Percentiles rank a stretch among this genome's conserved stretches.
These are phyloP conservation scores for Protosalanx chinensis DNA, from an alignment of 2,797 vertebrate species.

Conservation along the genomic window DNA sequence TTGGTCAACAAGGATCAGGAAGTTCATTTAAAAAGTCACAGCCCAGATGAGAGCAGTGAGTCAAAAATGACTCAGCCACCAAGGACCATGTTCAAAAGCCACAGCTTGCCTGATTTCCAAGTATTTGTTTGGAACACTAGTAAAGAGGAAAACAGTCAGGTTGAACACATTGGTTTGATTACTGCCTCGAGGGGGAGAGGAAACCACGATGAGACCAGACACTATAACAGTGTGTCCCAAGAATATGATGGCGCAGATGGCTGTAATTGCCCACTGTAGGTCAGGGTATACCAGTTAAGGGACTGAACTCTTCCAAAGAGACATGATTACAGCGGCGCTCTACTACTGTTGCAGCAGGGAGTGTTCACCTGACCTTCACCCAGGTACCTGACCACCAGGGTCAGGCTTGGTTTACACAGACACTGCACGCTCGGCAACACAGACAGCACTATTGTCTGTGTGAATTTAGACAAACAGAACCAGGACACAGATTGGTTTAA, in stretches of 20 bases:
- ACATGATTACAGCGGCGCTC: slow-evolving; percentile 36
- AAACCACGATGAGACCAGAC: slow-evolving; percentile 45
- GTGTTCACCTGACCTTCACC: slow-evolving; percentile 42
- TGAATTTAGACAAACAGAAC: slow-evolving; percentile 33
- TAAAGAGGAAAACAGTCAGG: slow-evolving; percentile 58
- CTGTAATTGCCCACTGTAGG: slow-evolving; percentile 56
- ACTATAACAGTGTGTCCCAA: slow-evolving; percentile 47
- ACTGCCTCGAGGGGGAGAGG: slow-evolving; percentile 48
- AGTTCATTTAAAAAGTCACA: background rate
- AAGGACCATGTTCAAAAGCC: slow-evolving; percentile 31
- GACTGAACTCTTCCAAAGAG: slow-evolving; percentile 36
- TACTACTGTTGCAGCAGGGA: slow-evolving; percentile 21
- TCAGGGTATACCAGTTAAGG: slow-evolving; percentile 42
- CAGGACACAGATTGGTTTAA: background rate
- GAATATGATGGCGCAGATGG: slow-evolving; percentile 53
- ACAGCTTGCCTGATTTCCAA: slow-evolving; percentile 47
- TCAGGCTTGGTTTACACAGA: slow-evolving; percentile 50
- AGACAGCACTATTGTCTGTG: background rate
- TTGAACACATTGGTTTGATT: slow-evolving; percentile 64
- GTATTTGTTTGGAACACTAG: slow-evolving; percentile 43
- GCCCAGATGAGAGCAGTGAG: background rate
- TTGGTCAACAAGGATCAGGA: background rate
- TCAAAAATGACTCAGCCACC: background rate
- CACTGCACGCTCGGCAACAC: slow-evolving; percentile 58
- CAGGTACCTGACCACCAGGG: slow-evolving; percentile 49